A percentile compares a stretch with the other conserved stretches of the same genome.
Evolutionary conservation across 2,888 invertebrate genomes (phyloP).

Genomic region (Tinea semifulvella): DNA sequence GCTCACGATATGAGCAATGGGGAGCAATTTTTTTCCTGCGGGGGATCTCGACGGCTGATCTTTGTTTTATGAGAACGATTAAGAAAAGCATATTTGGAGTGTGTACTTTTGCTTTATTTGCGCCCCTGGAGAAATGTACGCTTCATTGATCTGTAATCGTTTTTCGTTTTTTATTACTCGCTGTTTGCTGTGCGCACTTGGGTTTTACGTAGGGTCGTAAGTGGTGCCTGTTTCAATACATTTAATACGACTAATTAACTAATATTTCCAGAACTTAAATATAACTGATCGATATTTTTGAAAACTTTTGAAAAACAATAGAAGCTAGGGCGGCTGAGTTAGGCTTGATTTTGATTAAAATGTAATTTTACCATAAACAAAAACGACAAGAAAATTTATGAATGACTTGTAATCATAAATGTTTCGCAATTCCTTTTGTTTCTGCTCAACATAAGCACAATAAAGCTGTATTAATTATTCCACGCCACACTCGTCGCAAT

Average conservation of each 20-base stretch:
- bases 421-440: slow-evolving; percentile 39
- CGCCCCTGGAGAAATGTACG: slow-evolving; percentile 56
- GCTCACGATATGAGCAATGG: slow-evolving; percentile 54
- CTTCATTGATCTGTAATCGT: slow-evolving; percentile 67
- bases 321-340: too few relatives aligned
- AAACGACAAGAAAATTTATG: slow-evolving; percentile 13
- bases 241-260: not conserved
- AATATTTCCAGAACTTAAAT: too few relatives aligned
- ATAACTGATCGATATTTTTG: too few relatives aligned
- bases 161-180: slow-evolving; percentile 59
- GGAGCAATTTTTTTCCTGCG: slow-evolving; percentile 40
- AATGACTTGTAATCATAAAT: slow-evolving; percentile 11
- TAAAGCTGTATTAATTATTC: slow-evolving; percentile 64
- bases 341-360: too few relatives aligned
- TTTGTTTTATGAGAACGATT: slow-evolving; percentile 69
- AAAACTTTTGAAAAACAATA: too few relatives aligned
- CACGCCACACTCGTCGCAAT: slow-evolving; percentile 65
- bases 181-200: slow-evolving; percentile 23
- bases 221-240: slow-evolving; percentile 23
- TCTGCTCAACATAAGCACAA: slow-evolving; percentile 34
- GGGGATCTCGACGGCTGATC: slow-evolving; percentile 59
- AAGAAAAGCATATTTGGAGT: slow-evolving; percentile 68
- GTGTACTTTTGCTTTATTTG: slow-evolving; percentile 63
- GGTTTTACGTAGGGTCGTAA: slow-evolving; percentile 48
- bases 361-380: too few relatives aligned